Evolutionary conservation across 2,888 invertebrate genomes (phyloP).

Genomic region (Drosophila lacicola): DNA sequence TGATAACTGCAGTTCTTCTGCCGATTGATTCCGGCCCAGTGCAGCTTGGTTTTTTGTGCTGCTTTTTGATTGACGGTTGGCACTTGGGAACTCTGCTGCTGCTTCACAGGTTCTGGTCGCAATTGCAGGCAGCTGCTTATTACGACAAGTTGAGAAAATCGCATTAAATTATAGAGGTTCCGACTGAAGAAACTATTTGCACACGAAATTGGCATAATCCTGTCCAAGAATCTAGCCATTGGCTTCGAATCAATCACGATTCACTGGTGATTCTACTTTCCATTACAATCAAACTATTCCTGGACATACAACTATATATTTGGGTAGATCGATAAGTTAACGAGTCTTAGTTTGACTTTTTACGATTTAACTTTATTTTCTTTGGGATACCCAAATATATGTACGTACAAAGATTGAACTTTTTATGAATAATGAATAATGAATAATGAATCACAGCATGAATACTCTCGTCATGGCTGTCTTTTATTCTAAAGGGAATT

Average conservation of each 20-base stretch:
- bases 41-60: background rate
- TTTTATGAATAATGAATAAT: too few relatives aligned
- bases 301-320: background rate
- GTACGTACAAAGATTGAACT: too few relatives aligned
- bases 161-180: constrained; percentile 11
- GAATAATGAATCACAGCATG: constrained; percentile 46
- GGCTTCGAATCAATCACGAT: constrained; percentile 2
- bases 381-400: too few relatives aligned
- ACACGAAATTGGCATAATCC: constrained; percentile 35
- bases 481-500: constrained; percentile 48
- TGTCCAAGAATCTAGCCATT: background rate
- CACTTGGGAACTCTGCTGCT: background rate
- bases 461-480: constrained; percentile 29
- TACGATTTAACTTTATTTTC: too few relatives aligned
- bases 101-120: background rate
- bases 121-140: constrained; percentile 3
- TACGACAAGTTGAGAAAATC: constrained; percentile 37
- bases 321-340: background rate
- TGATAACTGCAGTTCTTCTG: constrained; percentile 10
- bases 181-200: constrained; percentile 7
- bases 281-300: constrained; percentile 10
- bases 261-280: constrained; percentile 9
- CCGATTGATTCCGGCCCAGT: background rate
- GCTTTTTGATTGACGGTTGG: constrained; percentile 6
- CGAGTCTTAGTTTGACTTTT: too few relatives aligned